phyloP scores from a whole-genome alignment of 2,888 invertebrate genomes.

The Bimastos eiseni region DNA sequence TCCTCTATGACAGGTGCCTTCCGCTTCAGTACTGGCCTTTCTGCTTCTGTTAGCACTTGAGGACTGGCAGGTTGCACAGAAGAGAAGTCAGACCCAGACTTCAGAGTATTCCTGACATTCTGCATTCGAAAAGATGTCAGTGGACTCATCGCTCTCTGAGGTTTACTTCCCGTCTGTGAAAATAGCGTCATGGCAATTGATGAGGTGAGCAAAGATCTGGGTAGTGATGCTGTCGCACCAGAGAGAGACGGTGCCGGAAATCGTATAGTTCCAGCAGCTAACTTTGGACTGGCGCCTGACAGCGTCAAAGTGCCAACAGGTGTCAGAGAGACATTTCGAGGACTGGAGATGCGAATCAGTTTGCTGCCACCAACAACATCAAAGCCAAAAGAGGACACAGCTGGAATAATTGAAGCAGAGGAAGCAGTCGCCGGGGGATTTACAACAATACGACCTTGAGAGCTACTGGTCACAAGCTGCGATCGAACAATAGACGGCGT shows the following conservation, averaged over 20 bases:
- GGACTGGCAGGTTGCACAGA: background rate
- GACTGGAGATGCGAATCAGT: background rate
- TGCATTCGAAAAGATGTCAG: constrained; percentile 20
- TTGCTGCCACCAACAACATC: background rate
- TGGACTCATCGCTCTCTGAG: background rate
- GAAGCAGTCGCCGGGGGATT: background rate
- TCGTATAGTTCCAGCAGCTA: background rate
- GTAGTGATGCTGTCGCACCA: background rate
- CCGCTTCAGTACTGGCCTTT: background rate
- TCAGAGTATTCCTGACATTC: background rate
- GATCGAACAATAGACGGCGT: background rate
- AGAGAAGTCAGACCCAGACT: background rate
- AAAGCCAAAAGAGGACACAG: background rate
- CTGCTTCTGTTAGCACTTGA: background rate
- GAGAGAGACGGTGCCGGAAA: background rate
- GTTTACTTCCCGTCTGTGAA: background rate
- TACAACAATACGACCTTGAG: background rate
- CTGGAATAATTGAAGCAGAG: background rate
- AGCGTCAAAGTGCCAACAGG: background rate
- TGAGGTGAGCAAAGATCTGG: background rate
- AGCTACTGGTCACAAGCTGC: background rate
- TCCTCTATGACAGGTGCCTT: background rate
- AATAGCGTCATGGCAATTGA: background rate
- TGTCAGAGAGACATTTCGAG: background rate
- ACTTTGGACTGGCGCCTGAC: background rate